Conservation (phyloP, 2,888 invertebrate genomes). For the Sceliomorpha sp. region DNA sequence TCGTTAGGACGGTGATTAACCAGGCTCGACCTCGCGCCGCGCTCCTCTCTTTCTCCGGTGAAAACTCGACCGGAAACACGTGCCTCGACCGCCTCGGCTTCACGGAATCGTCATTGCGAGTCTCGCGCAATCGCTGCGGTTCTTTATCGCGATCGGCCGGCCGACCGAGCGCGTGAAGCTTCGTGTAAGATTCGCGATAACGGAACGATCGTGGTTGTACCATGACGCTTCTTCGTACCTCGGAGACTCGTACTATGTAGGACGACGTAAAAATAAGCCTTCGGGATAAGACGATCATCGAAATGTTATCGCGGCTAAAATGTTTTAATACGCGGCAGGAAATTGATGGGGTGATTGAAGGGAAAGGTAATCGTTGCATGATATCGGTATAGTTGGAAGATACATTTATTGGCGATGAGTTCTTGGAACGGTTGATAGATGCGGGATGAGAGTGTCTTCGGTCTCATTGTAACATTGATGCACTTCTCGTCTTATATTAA, state of each 20-base stretch:
- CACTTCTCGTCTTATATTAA: too few species aligned
- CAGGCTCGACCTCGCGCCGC: slow-evolving; percentile 12
- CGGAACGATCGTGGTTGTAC: slow-evolving; percentile 43
- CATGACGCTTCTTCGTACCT: slow-evolving; percentile 53
- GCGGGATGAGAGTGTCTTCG: too few species aligned
- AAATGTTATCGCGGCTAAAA: slow-evolving; percentile 23
- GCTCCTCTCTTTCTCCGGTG: slow-evolving; percentile 35
- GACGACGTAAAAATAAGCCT: slow-evolving; percentile 32
- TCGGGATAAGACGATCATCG: slow-evolving; percentile 6
- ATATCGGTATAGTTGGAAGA: too few species aligned
- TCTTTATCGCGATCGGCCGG: slow-evolving; percentile 48
- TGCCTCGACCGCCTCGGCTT: slow-evolving; percentile 37
- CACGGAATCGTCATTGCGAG: slow-evolving; percentile 51
- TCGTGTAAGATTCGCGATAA: slow-evolving; percentile 53
- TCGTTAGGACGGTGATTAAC: slow-evolving; percentile 67
- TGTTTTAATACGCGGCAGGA: too few species aligned
- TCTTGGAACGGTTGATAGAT: too few species aligned
- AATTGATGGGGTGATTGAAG: too few species aligned
- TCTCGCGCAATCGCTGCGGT: slow-evolving; percentile 45
- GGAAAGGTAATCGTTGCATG: too few species aligned
- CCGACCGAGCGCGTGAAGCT: slow-evolving; percentile 47
- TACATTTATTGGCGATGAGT: too few species aligned
- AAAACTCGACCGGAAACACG: slow-evolving; percentile 55
- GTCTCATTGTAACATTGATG: too few species aligned
- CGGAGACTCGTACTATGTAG: slow-evolving; percentile 14